phyloP scores from a whole-genome alignment of 2,888 invertebrate genomes.

The Galeruca laticollis region DNA sequence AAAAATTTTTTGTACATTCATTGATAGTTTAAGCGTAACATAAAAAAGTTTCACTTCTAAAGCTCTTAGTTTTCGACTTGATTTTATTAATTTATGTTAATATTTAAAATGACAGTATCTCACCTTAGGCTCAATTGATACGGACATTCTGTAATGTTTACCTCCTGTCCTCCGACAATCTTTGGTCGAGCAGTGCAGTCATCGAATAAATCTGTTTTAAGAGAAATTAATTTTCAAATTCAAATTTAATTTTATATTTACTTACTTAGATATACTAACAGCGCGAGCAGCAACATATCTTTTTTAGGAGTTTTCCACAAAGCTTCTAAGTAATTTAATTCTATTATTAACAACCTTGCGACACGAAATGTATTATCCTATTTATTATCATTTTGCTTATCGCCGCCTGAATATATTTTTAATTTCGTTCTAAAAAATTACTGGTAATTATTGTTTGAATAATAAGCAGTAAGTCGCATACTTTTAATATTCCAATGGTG shows the following conservation, averaged over 20 bases:
- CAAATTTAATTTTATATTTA: background rate
- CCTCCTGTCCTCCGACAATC: slow-evolving; percentile 1
- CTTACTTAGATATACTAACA: background rate
- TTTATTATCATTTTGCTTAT: too few relatives aligned
- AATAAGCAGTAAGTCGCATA: background rate
- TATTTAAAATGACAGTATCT: background rate
- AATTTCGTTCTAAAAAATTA: too few relatives aligned
- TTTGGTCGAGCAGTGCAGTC: background rate
- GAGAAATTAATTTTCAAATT: background rate
- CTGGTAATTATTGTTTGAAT: background rate
- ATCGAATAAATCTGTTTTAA: slow-evolving; percentile 2
- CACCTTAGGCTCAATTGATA: slow-evolving; percentile 13
- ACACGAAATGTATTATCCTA: too few relatives aligned
- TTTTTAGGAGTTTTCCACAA: too few relatives aligned
- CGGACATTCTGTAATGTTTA: background rate
- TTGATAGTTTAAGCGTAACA: too few relatives aligned
- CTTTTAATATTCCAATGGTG: background rate
- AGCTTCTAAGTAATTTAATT: too few relatives aligned
- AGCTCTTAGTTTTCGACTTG: background rate
- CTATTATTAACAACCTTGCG: too few relatives aligned
- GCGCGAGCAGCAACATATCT: background rate
- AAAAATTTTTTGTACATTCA: background rate
- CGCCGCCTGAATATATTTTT: too few relatives aligned
- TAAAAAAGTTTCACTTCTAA: too few relatives aligned
- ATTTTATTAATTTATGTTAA: background rate